A percentile compares a stretch with the other conserved stretches of the same genome.
These are phyloP conservation scores for Syrphus vitripennis DNA, from an alignment of 2,888 invertebrate genomes.

Conservation along the genomic window DNA sequence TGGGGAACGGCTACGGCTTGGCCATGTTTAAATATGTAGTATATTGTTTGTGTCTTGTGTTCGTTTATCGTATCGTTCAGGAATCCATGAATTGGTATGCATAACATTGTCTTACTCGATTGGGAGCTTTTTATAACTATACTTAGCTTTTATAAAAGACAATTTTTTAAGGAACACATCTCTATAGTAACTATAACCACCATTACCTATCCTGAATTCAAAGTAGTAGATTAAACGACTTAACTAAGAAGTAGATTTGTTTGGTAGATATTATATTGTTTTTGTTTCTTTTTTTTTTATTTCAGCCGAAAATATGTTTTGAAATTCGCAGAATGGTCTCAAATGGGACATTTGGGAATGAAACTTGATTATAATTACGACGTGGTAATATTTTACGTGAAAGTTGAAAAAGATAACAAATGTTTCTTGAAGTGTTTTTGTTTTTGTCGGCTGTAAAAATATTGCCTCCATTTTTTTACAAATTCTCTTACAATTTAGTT, in stretches of 20 bases:
- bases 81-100: constrained; percentile 7
- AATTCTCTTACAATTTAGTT: background rate
- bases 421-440: background rate
- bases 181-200: constrained; percentile 9
- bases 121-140: constrained; percentile 4
- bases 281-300: background rate
- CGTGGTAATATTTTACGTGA: constrained; percentile 16
- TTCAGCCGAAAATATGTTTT: background rate
- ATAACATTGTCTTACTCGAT: background rate
- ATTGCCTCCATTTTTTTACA: background rate
- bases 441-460: background rate
- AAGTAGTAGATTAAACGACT: constrained; percentile 11
- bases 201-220: constrained; percentile 1
- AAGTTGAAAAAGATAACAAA: background rate
- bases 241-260: background rate
- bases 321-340: background rate
- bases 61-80: background rate
- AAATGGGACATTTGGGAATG: background rate
- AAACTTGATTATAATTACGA: constrained; percentile 1
- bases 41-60: background rate
- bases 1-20: constrained; percentile 4
- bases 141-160: background rate
- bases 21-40: constrained; percentile 2
- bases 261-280: background rate
- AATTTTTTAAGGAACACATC: background rate